A percentile compares a stretch with the other conserved stretches of the same genome.
phyloP scores from a whole-genome alignment of 2,888 invertebrate genomes.

The Epinotia demarniana region DNA sequence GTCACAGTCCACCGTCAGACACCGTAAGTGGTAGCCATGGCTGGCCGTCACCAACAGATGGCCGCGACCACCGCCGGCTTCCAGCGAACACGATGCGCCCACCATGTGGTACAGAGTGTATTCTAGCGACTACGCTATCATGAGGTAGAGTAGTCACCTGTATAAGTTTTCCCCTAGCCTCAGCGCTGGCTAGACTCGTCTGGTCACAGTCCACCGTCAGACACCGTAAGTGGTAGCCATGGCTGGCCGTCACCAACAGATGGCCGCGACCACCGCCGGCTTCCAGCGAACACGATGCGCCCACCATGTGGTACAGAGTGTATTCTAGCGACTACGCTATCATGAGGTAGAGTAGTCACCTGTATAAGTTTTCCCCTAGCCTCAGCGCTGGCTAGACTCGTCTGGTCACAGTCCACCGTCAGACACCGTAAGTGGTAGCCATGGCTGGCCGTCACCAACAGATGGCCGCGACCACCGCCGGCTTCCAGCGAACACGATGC shows the following conservation, averaged over 20 bases:
- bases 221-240: conserved; percentile 85
- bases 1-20: conserved; percentile 91
- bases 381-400: conserved; percentile 80
- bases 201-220: conserved; percentile 90
- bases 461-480: conserved; percentile 95
- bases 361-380: conserved; percentile 85
- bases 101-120: too few relatives aligned
- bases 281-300: too few relatives aligned
- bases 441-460: conserved; percentile 90
- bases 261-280: conserved; percentile 96
- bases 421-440: conserved; percentile 87
- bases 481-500: conserved; percentile 62
- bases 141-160: too few relatives aligned
- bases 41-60: conserved; percentile 91
- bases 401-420: conserved; percentile 90
- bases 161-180: too few relatives aligned
- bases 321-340: conserved; percentile 85
- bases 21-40: conserved; percentile 84
- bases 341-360: conserved; percentile 56
- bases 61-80: conserved; percentile 94
- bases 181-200: too few relatives aligned
- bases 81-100: too few relatives aligned
- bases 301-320: too few relatives aligned
- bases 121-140: conserved; percentile 85
- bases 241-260: conserved; percentile 89